Base-by-base conservation (phyloP, 1,140 invertebrate species). In the Drosophila parvula region DNA sequence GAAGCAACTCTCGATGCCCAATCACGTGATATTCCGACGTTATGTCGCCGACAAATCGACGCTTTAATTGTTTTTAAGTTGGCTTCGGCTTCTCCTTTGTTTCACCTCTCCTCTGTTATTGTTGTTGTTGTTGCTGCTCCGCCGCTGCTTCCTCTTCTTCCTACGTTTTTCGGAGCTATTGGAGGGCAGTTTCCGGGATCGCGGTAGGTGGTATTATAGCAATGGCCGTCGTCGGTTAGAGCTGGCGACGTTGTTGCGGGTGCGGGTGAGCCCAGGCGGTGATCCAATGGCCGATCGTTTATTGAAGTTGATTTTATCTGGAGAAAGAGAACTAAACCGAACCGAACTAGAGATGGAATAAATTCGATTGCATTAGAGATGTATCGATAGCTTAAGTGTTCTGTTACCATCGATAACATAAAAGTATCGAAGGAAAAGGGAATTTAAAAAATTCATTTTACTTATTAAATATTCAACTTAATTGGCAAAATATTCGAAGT, bases 81-180 rank as follows among this genome's bases (percentile, higher is more conserved):
- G 34, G 7, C 34, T 55, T 38, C 51, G 51, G 71, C 71, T 64
- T 82, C 82, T 85, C 83, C 82, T 86, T 86, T 86, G 82, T 86
- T 86, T 86, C 79, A 77, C 83, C 76, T 82, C 82, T 78, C 62
- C 59, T 27, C 74, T 63, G 30, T 53, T 60, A 28, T 61, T 59
- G 30, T 74, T 56, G 30, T 48, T 64, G 53, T 59, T 59, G 40
- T 45, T 64, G 22, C n/a, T 44, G 18, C 16, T 60, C 18, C 50
- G 12, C 30, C 30, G 51, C 58, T 59, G 41, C 79, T 78, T 76
- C 74, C 60, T 78, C 55, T 69, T 78, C 40, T 14, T 34, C 67
- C 43, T 71, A 30, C 57, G 28, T 44, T 70, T 57, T 38, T 30
- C 34, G 61, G 38, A 30, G 38, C 28, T 27, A n/a, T 22, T 30